Conservation (phyloP, 2,113 vertebrate genomes). For the Nothocercus julius region DNA sequence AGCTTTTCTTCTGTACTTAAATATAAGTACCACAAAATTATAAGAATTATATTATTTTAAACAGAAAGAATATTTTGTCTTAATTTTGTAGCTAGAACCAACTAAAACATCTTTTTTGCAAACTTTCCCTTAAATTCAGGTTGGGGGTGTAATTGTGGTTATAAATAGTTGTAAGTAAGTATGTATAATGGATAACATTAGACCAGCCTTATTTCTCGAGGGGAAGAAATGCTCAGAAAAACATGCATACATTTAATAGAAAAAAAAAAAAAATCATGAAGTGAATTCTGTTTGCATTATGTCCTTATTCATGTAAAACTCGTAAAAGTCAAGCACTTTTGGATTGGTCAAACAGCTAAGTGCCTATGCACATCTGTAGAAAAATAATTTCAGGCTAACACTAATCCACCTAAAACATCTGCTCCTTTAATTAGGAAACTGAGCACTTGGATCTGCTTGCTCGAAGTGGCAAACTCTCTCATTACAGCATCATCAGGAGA, state of each 20-base stretch:
- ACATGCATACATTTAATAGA: neutral
- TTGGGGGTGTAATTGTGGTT: neutral
- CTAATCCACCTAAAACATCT: slow-evolving; percentile 1
- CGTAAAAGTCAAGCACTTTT: neutral
- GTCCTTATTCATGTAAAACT: neutral
- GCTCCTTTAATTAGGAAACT: neutral
- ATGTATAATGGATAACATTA: neutral
- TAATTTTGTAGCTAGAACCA: neutral
- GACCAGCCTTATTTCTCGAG: neutral
- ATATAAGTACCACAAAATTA: neutral
- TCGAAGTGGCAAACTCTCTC: neutral
- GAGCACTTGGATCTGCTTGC: neutral
- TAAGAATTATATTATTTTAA: neutral
- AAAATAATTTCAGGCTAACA: neutral
- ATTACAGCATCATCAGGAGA: neutral
- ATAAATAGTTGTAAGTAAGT: neutral
- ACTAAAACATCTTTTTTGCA: neutral
- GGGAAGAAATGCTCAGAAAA: neutral
- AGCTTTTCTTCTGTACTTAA: neutral
- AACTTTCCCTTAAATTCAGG: neutral
- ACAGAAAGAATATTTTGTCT: neutral
- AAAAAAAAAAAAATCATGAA: neutral
- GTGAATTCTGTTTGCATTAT: neutral
- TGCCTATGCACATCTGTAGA: neutral
- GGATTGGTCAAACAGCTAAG: neutral